Evolutionary conservation across 1,140 invertebrate species (phyloP), one percentile per base, ranked within the genome.

Genomic region (Goniozus legneri): DNA sequence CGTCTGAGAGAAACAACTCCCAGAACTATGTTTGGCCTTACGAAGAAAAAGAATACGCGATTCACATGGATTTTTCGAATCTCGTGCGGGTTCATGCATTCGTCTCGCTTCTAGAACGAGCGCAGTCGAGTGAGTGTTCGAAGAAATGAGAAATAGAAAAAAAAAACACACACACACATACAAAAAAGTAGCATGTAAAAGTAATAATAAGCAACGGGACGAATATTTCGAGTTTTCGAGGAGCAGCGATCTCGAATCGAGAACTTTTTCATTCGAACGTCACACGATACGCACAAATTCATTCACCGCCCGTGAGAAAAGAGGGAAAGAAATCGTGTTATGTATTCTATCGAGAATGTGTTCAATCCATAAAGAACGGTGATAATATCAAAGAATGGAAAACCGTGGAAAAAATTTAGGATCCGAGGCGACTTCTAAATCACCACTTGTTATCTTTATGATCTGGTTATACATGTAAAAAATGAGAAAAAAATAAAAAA

Each of bases 211-310:
- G n/a, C n/a, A 27, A 10, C 24, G 4, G 24, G 24, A 27, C 4
- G 24, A 27, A n/a, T n/a, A 19, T 37, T 19, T 8, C 21, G 13
- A 18, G 20, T 16, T 16, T 19, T 37, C 35, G 18, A 37, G 35
- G 10, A 37, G 33, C 16, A 34, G n/a, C 13, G 16, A 34, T 8
- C 7, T 14, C 37, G 27, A 15, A 39, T n/a, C n/a, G 37, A 24
- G n/a, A n/a, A n/a, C n/a, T n/a, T n/a, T n/a, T 27, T 27, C 24
- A 6, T 27, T 27, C 27, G 13, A 6, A 38, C 15, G 46, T 50
- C 30, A 39, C 43, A 54, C 39, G 44, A 57, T 57, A 57, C 51
- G 54, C 54, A 60, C 57, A 60, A 57, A 42, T 52, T 44, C 27
- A 39, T 18, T 20, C 22, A 54, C 19, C 44, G 49, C 31, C 37